Evolutionary conservation across 2,888 invertebrate genomes (phyloP), one percentile per base, ranked within the genome.

Genomic region (Coleophora deauratella): DNA sequence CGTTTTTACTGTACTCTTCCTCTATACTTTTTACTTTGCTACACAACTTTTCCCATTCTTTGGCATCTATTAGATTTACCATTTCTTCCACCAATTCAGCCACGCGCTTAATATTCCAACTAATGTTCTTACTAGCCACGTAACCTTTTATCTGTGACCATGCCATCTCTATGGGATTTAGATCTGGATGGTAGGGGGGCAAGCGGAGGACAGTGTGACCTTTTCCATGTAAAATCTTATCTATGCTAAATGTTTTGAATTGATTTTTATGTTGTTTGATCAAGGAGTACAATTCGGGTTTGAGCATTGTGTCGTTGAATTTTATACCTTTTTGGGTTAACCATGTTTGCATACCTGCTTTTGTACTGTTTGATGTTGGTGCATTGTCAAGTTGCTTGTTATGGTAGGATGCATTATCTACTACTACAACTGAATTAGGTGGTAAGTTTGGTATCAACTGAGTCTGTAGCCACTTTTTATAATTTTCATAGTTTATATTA

Each of bases 371-470:
- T 1, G 52, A 43, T 1, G 40, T 47, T 7, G 52, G 52, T 14
- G 45, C 41, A 8, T 9, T n/a, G 34, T 51, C 47, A n/a, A 11
- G 33, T 37, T 44, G 35, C 41, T 46, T 50, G 37, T 57, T 56
- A 38, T 61, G 55, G 41, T 57, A 59, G 2, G 56, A 38, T 9
- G 54, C 57, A 46, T 60, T 52, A 33, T 51, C 50, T 7, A 54
- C 38, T 10, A 55, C 51, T 10, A 54, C 38, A 2, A 54, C 48
- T 1, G 50, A 42, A 21, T 39, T 49, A 4, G 40, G 42, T 9
- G 50, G 43, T 10, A 59, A 39, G 41, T 57, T 57, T 8, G 57
- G 54, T 1, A 59, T 37, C 9, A 62, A 32, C 38, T 59, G 46
- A 1, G 38, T 49, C 41, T 28, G 14, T 10, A 63, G 33, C 61